Evolutionary conservation across 2,797 vertebrate species (phyloP), one percentile per base, ranked within the genome.

Genomic region (Pipistrellus nathusii): DNA sequence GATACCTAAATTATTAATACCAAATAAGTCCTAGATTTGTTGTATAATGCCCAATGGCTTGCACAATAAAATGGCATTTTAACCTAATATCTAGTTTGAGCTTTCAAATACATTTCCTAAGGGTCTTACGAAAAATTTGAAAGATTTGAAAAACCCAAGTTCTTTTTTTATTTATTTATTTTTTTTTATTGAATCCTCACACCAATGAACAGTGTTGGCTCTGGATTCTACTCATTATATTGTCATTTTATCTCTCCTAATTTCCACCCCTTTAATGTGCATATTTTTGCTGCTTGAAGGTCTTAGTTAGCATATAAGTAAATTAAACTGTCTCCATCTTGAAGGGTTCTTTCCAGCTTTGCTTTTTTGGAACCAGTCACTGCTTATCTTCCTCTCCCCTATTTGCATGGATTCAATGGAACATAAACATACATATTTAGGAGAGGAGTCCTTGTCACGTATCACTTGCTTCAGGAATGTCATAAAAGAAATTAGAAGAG

Each of bases 81-180:
- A 98, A 98, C 97, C 97, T 98, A 97, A 98, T 98, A 98, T 98
- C 97, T 98, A 97, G 96, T 97, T 97, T 96, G 76, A 96, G 92
- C 96, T 97, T 94, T 91, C 53, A 92, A 93, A 93, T 85, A 94
- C 71, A 82, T 95, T 92, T 92, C 91, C 92, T 91, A 95, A 87
- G 84, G 92, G 72, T 91, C 93, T 97, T 94, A 87, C 8, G 83
- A 94, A 71, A 94, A 88, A 95, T 94, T 88, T 68, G 80, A 85
- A 88, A 5, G 7, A 73, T 77, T 35, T 75, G 78, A 90, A 97
- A 95, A 93, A 87, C n/a, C 55, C 72, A 6, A 90, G 69, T 44
- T 94, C 12, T 21, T 44, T 44, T 44, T 44, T 41, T 53, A 88
- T 84, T n/a, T n/a, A n/a, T n/a, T n/a, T n/a, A n/a, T n/a, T 94